Conservation (phyloP, 2,888 invertebrate genomes). For the Exephanes ischioxanthus region DNA sequence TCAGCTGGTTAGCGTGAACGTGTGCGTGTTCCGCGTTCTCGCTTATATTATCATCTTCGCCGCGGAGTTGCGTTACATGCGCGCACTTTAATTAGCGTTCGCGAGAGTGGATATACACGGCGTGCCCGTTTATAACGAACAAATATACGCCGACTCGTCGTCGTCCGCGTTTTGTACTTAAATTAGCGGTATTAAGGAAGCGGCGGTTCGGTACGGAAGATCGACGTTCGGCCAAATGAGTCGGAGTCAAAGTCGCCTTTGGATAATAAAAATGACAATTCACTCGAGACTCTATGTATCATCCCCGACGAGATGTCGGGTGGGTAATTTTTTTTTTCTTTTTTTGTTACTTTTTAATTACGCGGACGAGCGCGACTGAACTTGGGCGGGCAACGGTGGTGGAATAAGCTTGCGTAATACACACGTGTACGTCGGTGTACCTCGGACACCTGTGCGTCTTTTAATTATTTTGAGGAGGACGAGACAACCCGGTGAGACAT, state of each 20-base stretch:
- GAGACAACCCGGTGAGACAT: slow-evolving; percentile 34
- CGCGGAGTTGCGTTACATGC: slow-evolving; percentile 59
- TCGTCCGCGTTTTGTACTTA: slow-evolving; percentile 3
- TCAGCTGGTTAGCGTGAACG: slow-evolving; percentile 71
- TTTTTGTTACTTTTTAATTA: too few species aligned
- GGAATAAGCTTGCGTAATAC: too few species aligned
- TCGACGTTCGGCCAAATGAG: background rate
- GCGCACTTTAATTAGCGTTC: slow-evolving; percentile 61
- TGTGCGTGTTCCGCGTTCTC: slow-evolving; percentile 62
- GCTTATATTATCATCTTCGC: slow-evolving; percentile 55
- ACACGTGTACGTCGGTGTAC: slow-evolving; percentile 16
- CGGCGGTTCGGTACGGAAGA: background rate
- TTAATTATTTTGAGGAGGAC: slow-evolving; percentile 70
- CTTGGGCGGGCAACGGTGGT: too few species aligned
- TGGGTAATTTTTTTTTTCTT: background rate
- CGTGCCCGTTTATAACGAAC: background rate
- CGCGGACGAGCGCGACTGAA: too few species aligned
- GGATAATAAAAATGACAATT: background rate
- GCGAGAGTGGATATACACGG: slow-evolving; percentile 42
- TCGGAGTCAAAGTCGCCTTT: slow-evolving; percentile 7
- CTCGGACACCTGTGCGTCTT: slow-evolving; percentile 68
- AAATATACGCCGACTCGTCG: slow-evolving; percentile 26
- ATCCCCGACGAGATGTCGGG: background rate
- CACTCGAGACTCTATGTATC: background rate
- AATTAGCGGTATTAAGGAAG: background rate